phyloP scores from a whole-genome alignment of 2,797 vertebrate genomes.

The Ceryle rudis region DNA sequence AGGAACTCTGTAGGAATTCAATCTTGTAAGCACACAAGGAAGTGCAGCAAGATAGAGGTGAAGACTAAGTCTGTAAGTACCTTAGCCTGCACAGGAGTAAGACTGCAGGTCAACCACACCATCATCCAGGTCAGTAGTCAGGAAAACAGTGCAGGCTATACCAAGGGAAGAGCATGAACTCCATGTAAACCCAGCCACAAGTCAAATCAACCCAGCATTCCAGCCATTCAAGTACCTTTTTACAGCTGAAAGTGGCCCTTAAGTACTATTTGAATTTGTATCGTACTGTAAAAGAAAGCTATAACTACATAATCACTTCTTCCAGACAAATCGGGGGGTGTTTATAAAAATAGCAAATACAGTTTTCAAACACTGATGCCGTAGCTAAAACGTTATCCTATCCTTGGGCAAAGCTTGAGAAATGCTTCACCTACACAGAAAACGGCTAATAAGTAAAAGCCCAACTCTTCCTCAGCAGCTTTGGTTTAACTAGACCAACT shows the following conservation, averaged over 20 bases:
- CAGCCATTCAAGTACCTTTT: not conserved
- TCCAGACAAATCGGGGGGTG: not conserved
- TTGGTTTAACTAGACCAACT: not conserved
- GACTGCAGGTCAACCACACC: not conserved
- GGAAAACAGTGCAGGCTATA: not conserved
- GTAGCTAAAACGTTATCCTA: not conserved
- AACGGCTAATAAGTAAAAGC: not conserved
- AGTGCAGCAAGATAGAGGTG: not conserved
- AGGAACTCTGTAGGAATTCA: not conserved
- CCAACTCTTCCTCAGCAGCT: not conserved
- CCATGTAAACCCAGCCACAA: not conserved
- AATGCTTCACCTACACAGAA: not conserved
- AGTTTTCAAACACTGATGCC: not conserved
- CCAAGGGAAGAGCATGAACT: not conserved
- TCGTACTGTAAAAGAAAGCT: not conserved
- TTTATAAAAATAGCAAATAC: not conserved
- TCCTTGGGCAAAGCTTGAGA: not conserved
- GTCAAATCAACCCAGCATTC: not conserved
- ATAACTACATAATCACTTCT: not conserved
- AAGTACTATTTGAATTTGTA: not conserved
- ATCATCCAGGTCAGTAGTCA: not conserved
- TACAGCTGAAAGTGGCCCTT: not conserved
- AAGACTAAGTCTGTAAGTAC: not conserved
- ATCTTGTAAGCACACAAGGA: accelerated
- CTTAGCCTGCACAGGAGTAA: not conserved